Base-by-base conservation (phyloP, 2,797 vertebrate genomes). In the Anguilla anguilla region DNA sequence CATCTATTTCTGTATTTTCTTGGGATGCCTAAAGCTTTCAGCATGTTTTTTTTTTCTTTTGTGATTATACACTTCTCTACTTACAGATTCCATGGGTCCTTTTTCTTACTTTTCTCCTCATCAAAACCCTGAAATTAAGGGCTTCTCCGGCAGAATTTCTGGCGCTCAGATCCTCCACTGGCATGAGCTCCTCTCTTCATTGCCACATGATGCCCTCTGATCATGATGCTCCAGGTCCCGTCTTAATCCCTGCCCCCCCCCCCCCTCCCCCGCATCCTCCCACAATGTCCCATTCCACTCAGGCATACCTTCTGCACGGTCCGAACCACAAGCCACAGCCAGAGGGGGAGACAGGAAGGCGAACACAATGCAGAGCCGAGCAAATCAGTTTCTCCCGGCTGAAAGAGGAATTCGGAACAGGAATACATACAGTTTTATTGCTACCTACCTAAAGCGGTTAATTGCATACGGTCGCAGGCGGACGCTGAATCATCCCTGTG, bases 401-500 rank as follows among this genome's bases (percentile, higher is more conserved):
- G 64, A 86, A 83, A 85, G n/a, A 86, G 17, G 59, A 83, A 82
- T 81, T 89, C 79, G 46, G 86, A 86, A 92, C 90, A 91, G 77
- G 89, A 88, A 93, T 90, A 90, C 94, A 87, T 92, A 91, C 93
- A 93, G 93, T 94, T 94, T 91, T 93, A 92, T 90, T 91, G 92
- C 94, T 94, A 92, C 92, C 91, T 93, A 90, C 93, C 90, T 92
- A 89, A 90, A 95, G 91, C 92, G 28, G 79, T 51, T 92, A 95
- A 94, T 95, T 94, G 93, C 92, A 93, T 89, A 89, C 83, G 92
- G 91, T 92, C 89, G 89, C 91, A 86, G 89, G 92, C 91, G 94
- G 93, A 92, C 92, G 91, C 91, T 91, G 94, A 95, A 92, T 94
- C 93, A 92, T 93, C 94, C 94, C 92, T 92, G 92, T 92, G 92